phyloP scores from a whole-genome alignment of 2,888 invertebrate species.

The Lomographa bimaculata region DNA sequence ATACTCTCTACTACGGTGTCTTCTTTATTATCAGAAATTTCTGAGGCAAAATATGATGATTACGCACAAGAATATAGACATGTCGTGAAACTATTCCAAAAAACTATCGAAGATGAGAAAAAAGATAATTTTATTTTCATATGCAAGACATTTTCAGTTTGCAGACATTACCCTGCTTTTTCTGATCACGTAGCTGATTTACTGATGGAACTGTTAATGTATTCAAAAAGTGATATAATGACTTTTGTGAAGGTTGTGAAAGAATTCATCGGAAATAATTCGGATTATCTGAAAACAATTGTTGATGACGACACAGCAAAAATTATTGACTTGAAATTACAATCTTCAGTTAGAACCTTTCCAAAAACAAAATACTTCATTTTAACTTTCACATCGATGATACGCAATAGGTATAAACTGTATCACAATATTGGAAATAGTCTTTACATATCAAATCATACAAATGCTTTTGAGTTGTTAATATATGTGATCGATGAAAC shows the following conservation, averaged over 20 bases:
- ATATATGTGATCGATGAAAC: conserved; percentile 51
- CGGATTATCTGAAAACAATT: conserved; percentile 33
- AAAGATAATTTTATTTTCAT: conserved; percentile 4
- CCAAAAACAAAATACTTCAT: conserved; percentile 29
- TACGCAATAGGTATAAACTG: conserved; percentile 40
- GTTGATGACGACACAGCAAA: conserved; percentile 33
- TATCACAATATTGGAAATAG: conserved; percentile 21
- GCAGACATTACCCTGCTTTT: conserved; percentile 46
- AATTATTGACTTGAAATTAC: conserved; percentile 27
- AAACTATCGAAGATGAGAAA: conserved; percentile 1
- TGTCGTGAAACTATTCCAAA: too few species aligned
- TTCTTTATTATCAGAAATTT: too few species aligned
- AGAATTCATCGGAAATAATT: conserved; percentile 23
- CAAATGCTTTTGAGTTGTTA: too few species aligned
- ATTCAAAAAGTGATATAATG: conserved; percentile 37
- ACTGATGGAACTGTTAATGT: conserved; percentile 38
- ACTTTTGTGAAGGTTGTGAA: conserved; percentile 24
- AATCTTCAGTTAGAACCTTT: conserved; percentile 13
- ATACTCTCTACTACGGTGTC: too few species aligned
- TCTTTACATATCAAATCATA: too few species aligned
- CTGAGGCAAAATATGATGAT: too few species aligned
- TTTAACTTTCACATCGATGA: conserved; percentile 24
- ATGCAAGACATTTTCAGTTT: conserved; percentile 21
- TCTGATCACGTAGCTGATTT: conserved; percentile 45
- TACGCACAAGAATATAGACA: too few species aligned